Evolutionary conservation across 2,113 vertebrate genomes (phyloP), one percentile per base, ranked within the genome.

Genomic region (Columbina picui): DNA sequence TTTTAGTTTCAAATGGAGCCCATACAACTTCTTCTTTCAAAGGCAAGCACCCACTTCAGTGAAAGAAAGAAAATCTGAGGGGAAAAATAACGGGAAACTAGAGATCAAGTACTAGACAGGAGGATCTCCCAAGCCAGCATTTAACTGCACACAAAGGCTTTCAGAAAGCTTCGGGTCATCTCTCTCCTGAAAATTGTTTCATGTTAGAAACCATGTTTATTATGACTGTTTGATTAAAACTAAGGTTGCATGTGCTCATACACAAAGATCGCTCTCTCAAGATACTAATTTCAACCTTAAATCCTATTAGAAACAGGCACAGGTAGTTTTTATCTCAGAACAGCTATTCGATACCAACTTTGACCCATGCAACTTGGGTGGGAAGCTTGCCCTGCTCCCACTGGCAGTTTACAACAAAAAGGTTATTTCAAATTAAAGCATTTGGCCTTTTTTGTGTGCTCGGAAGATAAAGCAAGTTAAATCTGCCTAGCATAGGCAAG

Each of bases 401-500:
- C 52, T 36, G 27, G 26, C 47, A 63, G 29, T 49, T 87, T 63
- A 64, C 61, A 82, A 75, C 14, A 78, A 81, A 87, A 87, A 77
- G 56, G 20, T 73, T 77, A 52, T 59, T 87, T 91, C 69, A 71
- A 87, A 85, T 73, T 79, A 85, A 97, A 94, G 47, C 63, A 73
- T 57, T 90, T 14, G 26, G 56, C n/a, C 57, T 85, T 74, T 29
- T 60, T 34, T 67, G 15, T 69, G 19, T 87, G 67, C 50, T 87
- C 61, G 85, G 65, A 85, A 93, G 87, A 93, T 45, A 78, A 93
- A 95, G 74, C 69, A 84, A 87, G 65, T 60, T 63, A 82, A 84
- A 89, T 41, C 52, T 64, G 49, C 49, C 74, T 68, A 63, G 84
- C 32, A 82, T 23, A 16, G 1, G 43, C 91, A 96, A 96, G 87